These are phyloP conservation scores for Scopus umbretta DNA, from an alignment of 2,113 vertebrate genomes.

Conservation along the genomic window DNA sequence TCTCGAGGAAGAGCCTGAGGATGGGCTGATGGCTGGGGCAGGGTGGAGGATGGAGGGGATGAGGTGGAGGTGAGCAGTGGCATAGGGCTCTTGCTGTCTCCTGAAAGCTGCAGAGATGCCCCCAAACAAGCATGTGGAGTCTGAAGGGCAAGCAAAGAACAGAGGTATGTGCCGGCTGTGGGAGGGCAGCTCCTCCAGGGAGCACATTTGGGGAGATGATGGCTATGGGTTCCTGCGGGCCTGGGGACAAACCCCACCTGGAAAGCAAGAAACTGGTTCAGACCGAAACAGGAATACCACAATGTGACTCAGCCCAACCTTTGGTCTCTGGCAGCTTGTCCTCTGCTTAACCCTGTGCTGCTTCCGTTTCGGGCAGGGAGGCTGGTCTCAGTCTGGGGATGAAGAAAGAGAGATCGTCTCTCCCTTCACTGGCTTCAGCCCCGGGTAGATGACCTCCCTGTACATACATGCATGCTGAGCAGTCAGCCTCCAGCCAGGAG, in stretches of 20 bases:
- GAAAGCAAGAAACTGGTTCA: constrained; percentile 14
- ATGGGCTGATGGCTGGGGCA: neutral
- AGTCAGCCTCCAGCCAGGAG: neutral
- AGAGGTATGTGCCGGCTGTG: neutral
- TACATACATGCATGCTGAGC: accelerated
- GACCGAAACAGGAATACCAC: constrained; percentile 23
- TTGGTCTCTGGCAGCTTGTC: neutral
- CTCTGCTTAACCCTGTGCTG: constrained; percentile 5
- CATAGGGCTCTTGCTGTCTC: accelerated
- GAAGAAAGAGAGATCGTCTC: neutral
- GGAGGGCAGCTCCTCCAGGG: neutral
- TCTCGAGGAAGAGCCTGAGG: neutral
- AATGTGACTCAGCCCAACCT: constrained; percentile 19
- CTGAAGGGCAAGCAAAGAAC: neutral
- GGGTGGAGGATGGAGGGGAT: neutral
- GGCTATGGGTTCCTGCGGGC: neutral
- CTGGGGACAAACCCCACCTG: neutral
- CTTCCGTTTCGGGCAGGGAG: neutral
- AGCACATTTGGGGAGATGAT: accelerated
- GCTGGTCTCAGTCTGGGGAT: neutral
- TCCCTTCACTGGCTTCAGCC: neutral
- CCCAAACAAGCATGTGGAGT: neutral
- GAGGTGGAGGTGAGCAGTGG: neutral
- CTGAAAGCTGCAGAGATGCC: neutral
- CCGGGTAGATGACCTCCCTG: accelerated